A percentile compares a stretch with the other conserved stretches of the same genome.
phyloP scores from a whole-genome alignment of 2,113 vertebrate species.

The Paramormyrops kingsleyae region DNA sequence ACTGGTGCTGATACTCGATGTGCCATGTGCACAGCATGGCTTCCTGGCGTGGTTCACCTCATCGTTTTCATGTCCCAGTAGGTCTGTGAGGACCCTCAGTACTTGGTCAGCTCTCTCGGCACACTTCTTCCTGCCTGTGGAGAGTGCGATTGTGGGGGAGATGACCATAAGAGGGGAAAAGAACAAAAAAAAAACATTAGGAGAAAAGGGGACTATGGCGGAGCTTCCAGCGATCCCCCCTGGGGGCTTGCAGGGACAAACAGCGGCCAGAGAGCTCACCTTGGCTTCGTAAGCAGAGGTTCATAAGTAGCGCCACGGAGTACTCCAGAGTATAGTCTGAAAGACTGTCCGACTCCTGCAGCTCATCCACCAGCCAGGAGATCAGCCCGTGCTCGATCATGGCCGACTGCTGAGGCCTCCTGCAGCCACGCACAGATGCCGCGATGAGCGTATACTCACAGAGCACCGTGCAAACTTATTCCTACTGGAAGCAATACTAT shows the following conservation, averaged over 20 bases:
- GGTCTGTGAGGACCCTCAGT: conserved; percentile 83
- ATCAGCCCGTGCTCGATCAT: conserved; percentile 85
- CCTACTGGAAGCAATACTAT: background rate
- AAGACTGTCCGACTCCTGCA: conserved; percentile 80
- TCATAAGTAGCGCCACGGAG: conserved; percentile 85
- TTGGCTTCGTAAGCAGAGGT: conserved; percentile 84
- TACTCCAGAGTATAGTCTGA: conserved; percentile 86
- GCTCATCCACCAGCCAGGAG: conserved; percentile 77
- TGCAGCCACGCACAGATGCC: conserved; percentile 35
- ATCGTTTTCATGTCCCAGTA: conserved; percentile 88
- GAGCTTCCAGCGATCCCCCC: background rate
- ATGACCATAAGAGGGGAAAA: background rate
- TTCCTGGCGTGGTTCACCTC: conserved; percentile 63
- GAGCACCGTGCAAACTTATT: background rate
- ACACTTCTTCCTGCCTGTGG: conserved; percentile 82
- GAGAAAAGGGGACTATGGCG: background rate
- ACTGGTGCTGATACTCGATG: background rate
- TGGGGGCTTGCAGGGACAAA: background rate
- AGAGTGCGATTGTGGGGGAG: conserved; percentile 6
- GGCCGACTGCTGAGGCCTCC: conserved; percentile 75
- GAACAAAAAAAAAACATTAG: background rate
- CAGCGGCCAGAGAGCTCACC: conserved; percentile 51
- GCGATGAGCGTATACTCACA: background rate
- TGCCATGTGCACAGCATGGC: background rate
- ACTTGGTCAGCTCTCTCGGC: conserved; percentile 69